Conservation (phyloP, 2,797 vertebrate species). For the Crocodylus rhombifer region DNA sequence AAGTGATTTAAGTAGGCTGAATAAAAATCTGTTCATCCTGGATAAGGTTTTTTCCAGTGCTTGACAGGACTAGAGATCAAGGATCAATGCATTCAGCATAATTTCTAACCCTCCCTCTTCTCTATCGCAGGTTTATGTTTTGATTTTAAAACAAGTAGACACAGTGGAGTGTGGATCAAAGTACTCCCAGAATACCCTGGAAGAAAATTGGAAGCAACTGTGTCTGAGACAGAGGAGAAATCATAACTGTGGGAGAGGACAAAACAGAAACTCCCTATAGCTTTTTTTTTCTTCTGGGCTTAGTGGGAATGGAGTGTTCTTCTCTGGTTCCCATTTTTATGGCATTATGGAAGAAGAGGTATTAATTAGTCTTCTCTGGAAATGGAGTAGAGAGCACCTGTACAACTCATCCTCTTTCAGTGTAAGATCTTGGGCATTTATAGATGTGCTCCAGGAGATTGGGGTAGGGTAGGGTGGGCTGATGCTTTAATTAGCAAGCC, state of each 20-base stretch:
- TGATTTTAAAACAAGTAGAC: not conserved
- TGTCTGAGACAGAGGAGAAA: conserved; percentile 17
- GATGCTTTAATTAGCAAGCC: no score
- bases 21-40: not conserved
- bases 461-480: no score
- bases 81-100: conserved; percentile 31
- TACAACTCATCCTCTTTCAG: not conserved
- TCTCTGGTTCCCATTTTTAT: not conserved
- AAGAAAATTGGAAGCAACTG: not conserved
- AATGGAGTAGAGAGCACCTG: not conserved
- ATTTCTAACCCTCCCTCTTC: conserved; percentile 19
- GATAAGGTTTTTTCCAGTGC: not conserved
- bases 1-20: not conserved
- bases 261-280: not conserved
- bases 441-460: no score
- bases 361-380: not conserved
- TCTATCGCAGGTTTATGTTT: conserved; percentile 23
- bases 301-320: not conserved
- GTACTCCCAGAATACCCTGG: not conserved
- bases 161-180: conserved; percentile 20
- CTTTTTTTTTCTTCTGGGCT: not conserved
- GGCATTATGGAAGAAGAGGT: not conserved
- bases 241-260: conserved; percentile 16
- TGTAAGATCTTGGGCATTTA: not conserved
- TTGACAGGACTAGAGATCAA: not conserved